Evolutionary conservation across 2,888 invertebrate genomes (phyloP), one percentile per base, ranked within the genome.

Genomic region (Torymus texanus): DNA sequence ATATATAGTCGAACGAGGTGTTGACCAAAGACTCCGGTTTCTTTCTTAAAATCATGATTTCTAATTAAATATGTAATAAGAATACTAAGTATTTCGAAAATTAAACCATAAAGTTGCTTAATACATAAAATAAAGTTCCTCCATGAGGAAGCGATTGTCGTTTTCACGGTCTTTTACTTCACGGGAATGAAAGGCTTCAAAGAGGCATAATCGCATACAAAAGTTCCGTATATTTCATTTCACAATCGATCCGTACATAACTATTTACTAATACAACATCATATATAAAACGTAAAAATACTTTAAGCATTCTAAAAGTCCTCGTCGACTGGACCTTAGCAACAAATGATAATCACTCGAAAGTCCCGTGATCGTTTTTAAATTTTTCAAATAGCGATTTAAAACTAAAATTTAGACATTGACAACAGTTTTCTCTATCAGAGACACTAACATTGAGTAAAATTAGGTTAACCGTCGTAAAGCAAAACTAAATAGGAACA

Each of bases 261-360:
- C 24, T 58, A 68, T n/a, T 8, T 13, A 56, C 24, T 68, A 4
- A 12, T 41, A 41, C 41, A 8, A 41, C 41, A 41, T 41, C 21
- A 21, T 24, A 8, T 14, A 67, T 3, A 70, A 51, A 29, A 41
- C 41, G 41, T 41, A 53, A 63, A 65, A 58, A 5, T 14, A 70
- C 14, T 58, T 72, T 55, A 21, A 59, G 29, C 18, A 74, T 76
- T 58, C 58, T 73, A 61, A 56, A 62, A 79, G 53, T 67, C 71
- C 21, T 53, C 10, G 11, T 14, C 12, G 12, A 14, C 14, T 24
- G 68, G 68, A 67, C 63, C 13, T 68, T 55, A 70, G 41, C 12
- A 73, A 76, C 68, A 73, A 16, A 76, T 76, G 72, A 80, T 80
- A 70, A 76, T 76, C 76, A 73, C 50, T 73, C 59, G 68, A 80